Conservation (phyloP, 2,797 vertebrate species). For the Sus cebifrons region DNA sequence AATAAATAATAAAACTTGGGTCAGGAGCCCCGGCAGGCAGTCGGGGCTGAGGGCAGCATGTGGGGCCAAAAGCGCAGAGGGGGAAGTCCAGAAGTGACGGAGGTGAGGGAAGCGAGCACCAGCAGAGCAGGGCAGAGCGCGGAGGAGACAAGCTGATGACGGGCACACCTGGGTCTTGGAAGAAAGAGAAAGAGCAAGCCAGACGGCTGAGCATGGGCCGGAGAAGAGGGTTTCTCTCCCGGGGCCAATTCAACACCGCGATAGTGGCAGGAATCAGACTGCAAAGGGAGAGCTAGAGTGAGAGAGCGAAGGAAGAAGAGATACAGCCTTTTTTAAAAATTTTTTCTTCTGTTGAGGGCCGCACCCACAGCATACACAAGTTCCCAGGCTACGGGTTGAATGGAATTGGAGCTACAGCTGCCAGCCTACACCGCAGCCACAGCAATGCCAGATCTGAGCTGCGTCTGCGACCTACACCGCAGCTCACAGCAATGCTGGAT, state of each 20-base stretch:
- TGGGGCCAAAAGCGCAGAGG: neutral
- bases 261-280: neutral
- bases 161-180: neutral
- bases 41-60: fast-evolving
- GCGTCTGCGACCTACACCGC: too few species aligned
- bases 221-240: neutral
- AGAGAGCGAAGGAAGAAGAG: neutral
- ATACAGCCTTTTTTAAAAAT: neutral
- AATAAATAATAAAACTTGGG: neutral
- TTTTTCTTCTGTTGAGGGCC: too few species aligned
- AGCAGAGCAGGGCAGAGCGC: neutral
- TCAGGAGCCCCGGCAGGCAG: neutral
- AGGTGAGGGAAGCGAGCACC: neutral
- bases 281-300: neutral
- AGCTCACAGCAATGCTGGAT: too few species aligned
- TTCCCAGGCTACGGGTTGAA: too few species aligned
- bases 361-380: too few species aligned
- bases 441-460: too few species aligned
- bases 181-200: neutral
- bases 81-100: neutral
- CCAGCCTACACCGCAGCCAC: too few species aligned
- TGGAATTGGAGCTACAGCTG: too few species aligned
- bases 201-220: neutral
- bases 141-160: neutral
- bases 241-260: neutral